These are phyloP conservation scores for Papio anubis DNA, from an alignment of 2,113 vertebrate species.

Conservation along the genomic window DNA sequence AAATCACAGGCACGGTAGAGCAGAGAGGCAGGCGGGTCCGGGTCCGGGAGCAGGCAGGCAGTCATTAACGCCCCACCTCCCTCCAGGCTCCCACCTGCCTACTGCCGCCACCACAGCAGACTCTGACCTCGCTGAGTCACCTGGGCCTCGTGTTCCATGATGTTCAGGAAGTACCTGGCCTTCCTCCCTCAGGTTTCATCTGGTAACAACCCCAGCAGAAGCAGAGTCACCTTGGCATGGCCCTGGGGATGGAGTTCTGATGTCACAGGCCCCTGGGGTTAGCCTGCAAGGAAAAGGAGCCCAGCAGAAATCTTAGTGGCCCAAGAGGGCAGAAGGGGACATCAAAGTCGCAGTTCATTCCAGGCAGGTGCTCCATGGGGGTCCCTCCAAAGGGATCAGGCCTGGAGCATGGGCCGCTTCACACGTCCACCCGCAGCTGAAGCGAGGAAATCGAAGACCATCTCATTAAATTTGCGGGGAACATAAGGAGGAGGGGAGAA, in stretches of 20 bases:
- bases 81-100: not conserved
- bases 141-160: not conserved
- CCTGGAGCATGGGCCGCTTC: not conserved
- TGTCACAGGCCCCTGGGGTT: not conserved
- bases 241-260: not conserved
- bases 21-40: not conserved
- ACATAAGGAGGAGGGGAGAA: too few relatives aligned
- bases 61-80: not conserved
- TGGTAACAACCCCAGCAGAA: not conserved
- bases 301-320: fast-evolving
- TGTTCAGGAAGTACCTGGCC: slow-evolving; percentile 35
- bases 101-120: fast-evolving
- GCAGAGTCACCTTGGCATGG: not conserved
- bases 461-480: too few relatives aligned
- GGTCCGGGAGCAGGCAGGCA: not conserved
- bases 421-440: not conserved
- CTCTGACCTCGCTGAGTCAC: slow-evolving; percentile 21
- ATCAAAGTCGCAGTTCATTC: not conserved
- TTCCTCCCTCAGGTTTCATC: slow-evolving; percentile 47
- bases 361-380: not conserved
- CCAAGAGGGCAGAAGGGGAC: not conserved
- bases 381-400: not conserved
- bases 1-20: slow-evolving; percentile 52
- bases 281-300: slow-evolving; percentile 8
- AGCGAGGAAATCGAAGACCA: not conserved